These are phyloP conservation scores for Leucoraja ocellata DNA, from an alignment of 2,797 vertebrate genomes.

Conservation along the genomic window DNA sequence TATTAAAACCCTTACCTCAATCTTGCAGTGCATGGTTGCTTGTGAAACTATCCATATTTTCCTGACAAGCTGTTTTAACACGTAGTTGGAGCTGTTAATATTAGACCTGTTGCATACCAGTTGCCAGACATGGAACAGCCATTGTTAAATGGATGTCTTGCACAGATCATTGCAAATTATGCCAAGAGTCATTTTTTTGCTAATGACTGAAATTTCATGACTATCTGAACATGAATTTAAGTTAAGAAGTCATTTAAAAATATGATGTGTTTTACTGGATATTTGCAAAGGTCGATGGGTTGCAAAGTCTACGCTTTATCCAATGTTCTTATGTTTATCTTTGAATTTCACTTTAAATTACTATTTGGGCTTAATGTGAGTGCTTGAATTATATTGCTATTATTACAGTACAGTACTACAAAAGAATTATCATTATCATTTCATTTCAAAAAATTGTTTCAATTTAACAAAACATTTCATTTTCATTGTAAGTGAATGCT, in stretches of 20 bases:
- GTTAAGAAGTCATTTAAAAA: too few species aligned
- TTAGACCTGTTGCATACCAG: not conserved
- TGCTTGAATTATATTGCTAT: too few species aligned
- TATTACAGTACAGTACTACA: too few species aligned
- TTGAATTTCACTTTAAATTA: not conserved
- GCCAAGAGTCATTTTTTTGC: not conserved
- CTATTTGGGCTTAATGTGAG: not conserved
- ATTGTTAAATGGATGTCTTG: not conserved
- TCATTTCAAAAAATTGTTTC: not conserved
- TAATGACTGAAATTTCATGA: not conserved
- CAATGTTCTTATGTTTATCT: not conserved
- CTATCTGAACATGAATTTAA: not conserved
- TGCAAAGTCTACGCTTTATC: not conserved
- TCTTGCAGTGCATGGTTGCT: not conserved
- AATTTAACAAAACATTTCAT: not conserved
- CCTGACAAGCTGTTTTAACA: not conserved
- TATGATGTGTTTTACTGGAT: too few species aligned
- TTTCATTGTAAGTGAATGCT: not conserved
- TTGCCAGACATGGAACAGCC: not conserved
- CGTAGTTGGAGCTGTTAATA: not conserved
- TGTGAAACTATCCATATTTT: not conserved
- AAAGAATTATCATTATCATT: not conserved
- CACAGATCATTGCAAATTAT: not conserved
- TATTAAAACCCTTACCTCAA: not conserved
- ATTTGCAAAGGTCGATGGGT: too few species aligned